Base-by-base conservation (phyloP, 2,888 invertebrate genomes). In the Lasius fuliginosus region DNA sequence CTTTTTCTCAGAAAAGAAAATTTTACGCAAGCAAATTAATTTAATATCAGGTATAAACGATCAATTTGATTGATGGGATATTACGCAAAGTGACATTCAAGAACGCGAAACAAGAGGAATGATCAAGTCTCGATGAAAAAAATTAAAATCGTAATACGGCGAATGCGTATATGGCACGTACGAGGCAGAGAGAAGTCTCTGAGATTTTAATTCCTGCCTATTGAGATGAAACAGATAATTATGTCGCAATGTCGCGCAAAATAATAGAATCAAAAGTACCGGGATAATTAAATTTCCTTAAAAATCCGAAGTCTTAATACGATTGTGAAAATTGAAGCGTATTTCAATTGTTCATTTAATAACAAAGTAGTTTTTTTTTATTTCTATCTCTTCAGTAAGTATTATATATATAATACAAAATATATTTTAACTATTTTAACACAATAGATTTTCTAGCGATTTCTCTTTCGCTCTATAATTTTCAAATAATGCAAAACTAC, bases 231-330 rank as follows among this genome's bases (percentile, higher is more conserved):
- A 87, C 81, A 87, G 87, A 92, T 91, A 91, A 92, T 91, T 92
- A 91, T 88, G 84, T 60, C 85, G 87, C 87, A 89, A 90, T 90
- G 89, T 85, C 86, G 74, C 81, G 76, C 85, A 87, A 92, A 90
- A 91, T 92, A 90, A 91, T 92, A 88, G 91, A 91, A 86, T 90
- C 88, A 90, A 89, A 92, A 91, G 90, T 87, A 87, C 62, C 77
- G 86, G 86, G 91, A 92, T 90, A 92, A 92, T 92, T 90, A 92
- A 92, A 92, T 92, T 90, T 86, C 86, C 86, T 89, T 89, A 68
- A 76, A 88, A 83, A 83, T 68, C 83, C 74, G 75, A 75, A 83
- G 49, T 82, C 68, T 69, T 46, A 23, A 77, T 74, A 40, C 9
- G 27, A 77, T 67, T 82, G 58, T 85, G 65, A 81, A 33, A 74